Percentiles rank a stretch among this genome's conserved stretches.
Evolutionary conservation across 2,797 vertebrate genomes (phyloP).

Genomic region (Onychomys torridus): DNA sequence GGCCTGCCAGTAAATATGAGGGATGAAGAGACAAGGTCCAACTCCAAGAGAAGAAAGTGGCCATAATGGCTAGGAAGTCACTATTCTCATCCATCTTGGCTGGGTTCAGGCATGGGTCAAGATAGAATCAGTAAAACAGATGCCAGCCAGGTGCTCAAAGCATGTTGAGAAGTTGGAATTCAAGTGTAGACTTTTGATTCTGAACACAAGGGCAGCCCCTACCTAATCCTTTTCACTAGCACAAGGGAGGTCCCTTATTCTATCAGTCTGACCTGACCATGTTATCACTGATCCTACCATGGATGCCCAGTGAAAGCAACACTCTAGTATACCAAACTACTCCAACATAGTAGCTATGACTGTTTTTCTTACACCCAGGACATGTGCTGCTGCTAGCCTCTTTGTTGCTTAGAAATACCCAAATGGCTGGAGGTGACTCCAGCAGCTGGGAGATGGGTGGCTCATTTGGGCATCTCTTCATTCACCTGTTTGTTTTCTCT

Average conservation of each 20-base stretch:
- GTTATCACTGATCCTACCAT: neutral
- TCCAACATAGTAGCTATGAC: neutral
- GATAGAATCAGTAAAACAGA: neutral
- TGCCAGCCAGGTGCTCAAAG: neutral
- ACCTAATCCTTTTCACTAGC: neutral
- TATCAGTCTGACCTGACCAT: neutral
- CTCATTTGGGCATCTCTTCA: neutral
- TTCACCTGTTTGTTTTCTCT: neutral
- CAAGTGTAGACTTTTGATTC: neutral
- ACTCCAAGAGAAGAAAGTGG: neutral
- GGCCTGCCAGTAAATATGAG: neutral
- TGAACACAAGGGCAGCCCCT: neutral
- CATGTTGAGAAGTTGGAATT: neutral
- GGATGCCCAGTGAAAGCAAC: neutral
- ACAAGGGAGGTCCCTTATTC: neutral
- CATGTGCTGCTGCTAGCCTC: neutral
- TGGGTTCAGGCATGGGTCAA: neutral
- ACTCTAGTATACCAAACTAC: neutral
- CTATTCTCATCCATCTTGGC: neutral
- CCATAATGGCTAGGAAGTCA: neutral
- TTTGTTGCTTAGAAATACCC: neutral
- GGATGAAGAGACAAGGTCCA: neutral
- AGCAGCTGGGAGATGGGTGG: neutral
- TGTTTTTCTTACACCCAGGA: neutral
- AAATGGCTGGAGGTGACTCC: slow-evolving; percentile 2